These are phyloP conservation scores for Thereva unica DNA, from an alignment of 2,888 invertebrate species.

Conservation along the genomic window DNA sequence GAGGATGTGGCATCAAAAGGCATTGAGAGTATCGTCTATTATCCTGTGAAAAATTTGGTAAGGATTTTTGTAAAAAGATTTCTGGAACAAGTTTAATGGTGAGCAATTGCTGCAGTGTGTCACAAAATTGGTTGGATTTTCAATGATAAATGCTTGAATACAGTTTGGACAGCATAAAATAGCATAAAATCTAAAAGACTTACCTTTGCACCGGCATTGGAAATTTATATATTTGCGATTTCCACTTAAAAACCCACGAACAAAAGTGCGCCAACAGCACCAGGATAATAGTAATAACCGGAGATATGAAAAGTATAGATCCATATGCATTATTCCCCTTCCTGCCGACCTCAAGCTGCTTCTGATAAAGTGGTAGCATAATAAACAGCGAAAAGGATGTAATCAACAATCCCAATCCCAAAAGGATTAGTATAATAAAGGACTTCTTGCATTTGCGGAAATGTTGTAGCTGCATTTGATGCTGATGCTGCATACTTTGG, in stretches of 20 bases:
- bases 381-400: constrained; percentile 61
- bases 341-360: constrained; percentile 45
- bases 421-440: constrained; percentile 50
- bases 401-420: constrained; percentile 58
- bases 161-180: neutral
- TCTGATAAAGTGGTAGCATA: constrained; percentile 60
- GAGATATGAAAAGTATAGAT: constrained; percentile 45
- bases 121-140: too few relatives aligned
- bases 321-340: constrained; percentile 45
- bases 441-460: constrained; percentile 41
- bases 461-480: constrained; percentile 42
- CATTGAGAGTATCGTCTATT: too few relatives aligned
- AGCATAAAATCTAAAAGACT: constrained; percentile 33
- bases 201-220: constrained; percentile 46
- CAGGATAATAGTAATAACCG: constrained; percentile 45
- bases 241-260: constrained; percentile 46
- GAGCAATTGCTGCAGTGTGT: too few relatives aligned
- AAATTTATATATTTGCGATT: constrained; percentile 44
- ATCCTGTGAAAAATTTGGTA: too few relatives aligned
- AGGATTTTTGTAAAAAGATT: too few relatives aligned
- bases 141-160: too few relatives aligned
- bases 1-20: too few relatives aligned
- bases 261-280: constrained; percentile 42
- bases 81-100: too few relatives aligned
- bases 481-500: constrained; percentile 44